These are phyloP conservation scores for Aldabrachelys gigantea DNA, from an alignment of 2,113 vertebrate genomes.

Conservation along the genomic window DNA sequence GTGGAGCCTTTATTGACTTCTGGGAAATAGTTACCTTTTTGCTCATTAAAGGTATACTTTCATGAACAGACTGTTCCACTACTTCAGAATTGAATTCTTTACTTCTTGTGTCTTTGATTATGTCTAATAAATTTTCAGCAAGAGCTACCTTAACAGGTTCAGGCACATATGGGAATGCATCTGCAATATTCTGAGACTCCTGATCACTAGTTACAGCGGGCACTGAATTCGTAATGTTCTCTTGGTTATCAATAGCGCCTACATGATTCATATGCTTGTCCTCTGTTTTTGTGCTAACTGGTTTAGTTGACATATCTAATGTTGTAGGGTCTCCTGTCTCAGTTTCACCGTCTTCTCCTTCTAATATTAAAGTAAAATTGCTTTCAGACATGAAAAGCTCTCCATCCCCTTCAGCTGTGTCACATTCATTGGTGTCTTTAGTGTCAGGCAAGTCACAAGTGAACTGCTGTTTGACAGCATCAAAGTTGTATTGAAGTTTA, in stretches of 20 bases:
- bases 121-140: slow-evolving; percentile 80
- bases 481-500: slow-evolving; percentile 80
- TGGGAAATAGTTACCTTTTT: slow-evolving; percentile 58
- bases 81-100: slow-evolving; percentile 77
- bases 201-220: slow-evolving; percentile 65
- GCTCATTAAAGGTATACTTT: slow-evolving; percentile 60
- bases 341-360: slow-evolving; percentile 84
- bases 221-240: slow-evolving; percentile 53
- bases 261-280: neutral
- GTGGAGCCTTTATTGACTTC: slow-evolving; percentile 23
- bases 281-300: neutral
- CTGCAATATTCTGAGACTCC: slow-evolving; percentile 67
- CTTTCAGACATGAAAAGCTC: slow-evolving; percentile 75
- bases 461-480: slow-evolving; percentile 76
- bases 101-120: slow-evolving; percentile 80
- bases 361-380: slow-evolving; percentile 90
- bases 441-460: slow-evolving; percentile 68
- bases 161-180: slow-evolving; percentile 79
- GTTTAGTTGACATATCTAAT: slow-evolving; percentile 26
- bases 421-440: slow-evolving; percentile 71
- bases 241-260: slow-evolving; percentile 30
- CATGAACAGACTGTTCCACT: slow-evolving; percentile 68
- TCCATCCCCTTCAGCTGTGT: slow-evolving; percentile 73
- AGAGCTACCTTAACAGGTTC: slow-evolving; percentile 79
- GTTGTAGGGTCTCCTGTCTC: slow-evolving; percentile 52